phyloP scores from a whole-genome alignment of 2,888 invertebrate species.

The Stomorhina lunata region DNA sequence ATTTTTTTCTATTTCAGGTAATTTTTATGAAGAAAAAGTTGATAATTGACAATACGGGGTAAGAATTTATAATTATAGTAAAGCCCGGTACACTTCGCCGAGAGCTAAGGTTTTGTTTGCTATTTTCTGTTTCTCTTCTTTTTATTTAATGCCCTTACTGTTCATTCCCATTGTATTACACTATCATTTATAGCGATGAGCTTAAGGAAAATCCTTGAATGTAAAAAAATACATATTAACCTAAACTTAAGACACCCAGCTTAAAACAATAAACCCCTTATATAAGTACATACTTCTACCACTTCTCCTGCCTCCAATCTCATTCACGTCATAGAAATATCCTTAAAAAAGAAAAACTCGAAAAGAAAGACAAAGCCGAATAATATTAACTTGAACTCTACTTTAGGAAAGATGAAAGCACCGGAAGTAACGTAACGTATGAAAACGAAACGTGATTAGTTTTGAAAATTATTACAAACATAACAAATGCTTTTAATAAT shows the following conservation, averaged over 20 bases:
- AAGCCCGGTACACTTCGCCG: too few species aligned
- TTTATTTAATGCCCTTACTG: too few species aligned
- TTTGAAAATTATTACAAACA: slow-evolving; percentile 52
- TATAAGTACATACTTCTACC: neutral
- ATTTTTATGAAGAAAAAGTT: too few species aligned
- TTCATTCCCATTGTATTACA: neutral
- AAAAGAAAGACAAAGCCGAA: neutral
- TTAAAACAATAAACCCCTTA: slow-evolving; percentile 32
- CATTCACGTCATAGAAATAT: neutral
- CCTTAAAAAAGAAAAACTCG: neutral
- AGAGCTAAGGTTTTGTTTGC: too few species aligned
- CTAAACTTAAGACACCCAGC: slow-evolving; percentile 28
- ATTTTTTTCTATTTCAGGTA: too few species aligned
- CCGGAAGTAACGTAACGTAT: neutral
- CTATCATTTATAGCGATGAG: slow-evolving; percentile 33
- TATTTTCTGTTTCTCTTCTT: too few species aligned
- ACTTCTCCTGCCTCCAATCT: neutral
- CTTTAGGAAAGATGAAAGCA: neutral
- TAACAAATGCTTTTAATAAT: slow-evolving; percentile 36
- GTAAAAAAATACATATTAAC: neutral
- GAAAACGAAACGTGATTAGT: slow-evolving; percentile 59
- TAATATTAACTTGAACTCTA: slow-evolving; percentile 25
- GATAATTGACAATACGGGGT: too few species aligned
- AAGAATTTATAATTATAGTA: too few species aligned
- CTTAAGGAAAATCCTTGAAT: slow-evolving; percentile 21